Conservation (phyloP, 2,888 invertebrate species). For the Aphodius granarius region DNA sequence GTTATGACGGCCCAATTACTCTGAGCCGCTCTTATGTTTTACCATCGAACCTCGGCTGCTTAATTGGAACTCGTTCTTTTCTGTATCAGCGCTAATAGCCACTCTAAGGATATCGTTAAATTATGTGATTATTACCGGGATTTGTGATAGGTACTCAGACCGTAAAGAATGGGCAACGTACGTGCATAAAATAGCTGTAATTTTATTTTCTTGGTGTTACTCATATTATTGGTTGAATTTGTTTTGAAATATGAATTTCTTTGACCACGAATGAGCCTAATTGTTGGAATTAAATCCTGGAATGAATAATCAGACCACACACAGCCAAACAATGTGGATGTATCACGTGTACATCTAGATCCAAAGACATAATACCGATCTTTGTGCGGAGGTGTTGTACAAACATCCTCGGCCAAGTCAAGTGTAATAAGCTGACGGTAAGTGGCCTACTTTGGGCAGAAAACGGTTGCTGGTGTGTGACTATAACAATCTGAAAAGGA, state of each 20-base stretch:
- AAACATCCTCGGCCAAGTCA: neutral
- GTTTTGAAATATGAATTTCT: too few relatives aligned
- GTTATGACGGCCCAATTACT: slow-evolving; percentile 36
- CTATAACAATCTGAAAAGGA: neutral
- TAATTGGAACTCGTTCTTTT: neutral
- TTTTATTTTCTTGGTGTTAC: neutral
- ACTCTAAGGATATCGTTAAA: neutral
- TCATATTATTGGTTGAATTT: too few relatives aligned
- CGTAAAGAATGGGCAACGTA: neutral
- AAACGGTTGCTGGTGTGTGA: neutral
- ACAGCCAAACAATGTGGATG: neutral
- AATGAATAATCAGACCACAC: too few relatives aligned
- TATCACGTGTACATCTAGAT: neutral
- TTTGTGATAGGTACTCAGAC: neutral
- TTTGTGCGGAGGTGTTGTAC: neutral
- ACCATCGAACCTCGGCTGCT: neutral
- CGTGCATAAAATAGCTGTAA: neutral
- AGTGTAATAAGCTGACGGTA: neutral
- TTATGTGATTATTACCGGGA: neutral
- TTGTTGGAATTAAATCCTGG: too few relatives aligned
- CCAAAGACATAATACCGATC: neutral
- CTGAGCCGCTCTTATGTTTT: neutral
- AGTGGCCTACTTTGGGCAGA: neutral
- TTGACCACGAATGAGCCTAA: too few relatives aligned
- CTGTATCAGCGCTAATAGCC: neutral